phyloP scores from a whole-genome alignment of 2,888 invertebrate species.

The Pandemis cinnamomeana region DNA sequence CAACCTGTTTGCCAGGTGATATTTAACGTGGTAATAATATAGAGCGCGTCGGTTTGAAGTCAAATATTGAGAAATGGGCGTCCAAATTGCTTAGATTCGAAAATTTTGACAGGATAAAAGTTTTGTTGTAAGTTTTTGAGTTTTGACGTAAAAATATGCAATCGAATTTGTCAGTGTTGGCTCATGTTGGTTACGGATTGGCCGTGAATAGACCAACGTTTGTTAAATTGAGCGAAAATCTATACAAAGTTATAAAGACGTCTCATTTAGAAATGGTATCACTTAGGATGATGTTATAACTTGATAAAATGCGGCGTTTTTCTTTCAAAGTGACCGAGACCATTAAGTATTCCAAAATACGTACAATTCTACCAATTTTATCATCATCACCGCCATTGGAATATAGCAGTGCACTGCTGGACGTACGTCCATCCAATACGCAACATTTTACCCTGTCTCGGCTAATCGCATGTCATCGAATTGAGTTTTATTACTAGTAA shows the following conservation, averaged over 20 bases:
- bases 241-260: neutral
- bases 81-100: conserved; percentile 69
- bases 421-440: too few species aligned
- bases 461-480: too few species aligned
- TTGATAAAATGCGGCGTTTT: neutral
- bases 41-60: conserved; percentile 35
- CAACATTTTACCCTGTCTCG: too few species aligned
- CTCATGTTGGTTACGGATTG: conserved; percentile 29
- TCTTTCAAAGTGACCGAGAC: too few species aligned
- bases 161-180: conserved; percentile 50
- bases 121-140: conserved; percentile 52
- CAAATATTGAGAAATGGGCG: conserved; percentile 59
- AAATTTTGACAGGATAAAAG: conserved; percentile 56
- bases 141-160: conserved; percentile 61
- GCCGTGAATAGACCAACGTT: conserved; percentile 6
- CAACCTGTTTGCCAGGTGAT: neutral
- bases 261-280: neutral
- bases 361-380: too few species aligned
- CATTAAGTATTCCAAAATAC: too few species aligned
- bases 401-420: too few species aligned
- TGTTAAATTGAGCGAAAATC: conserved; percentile 26
- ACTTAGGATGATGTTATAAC: neutral
- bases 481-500: too few species aligned
- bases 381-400: too few species aligned
- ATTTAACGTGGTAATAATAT: conserved; percentile 11